Evolutionary conservation across 2,113 vertebrate species (phyloP).

Genomic region (Elaphurus davidianus): DNA sequence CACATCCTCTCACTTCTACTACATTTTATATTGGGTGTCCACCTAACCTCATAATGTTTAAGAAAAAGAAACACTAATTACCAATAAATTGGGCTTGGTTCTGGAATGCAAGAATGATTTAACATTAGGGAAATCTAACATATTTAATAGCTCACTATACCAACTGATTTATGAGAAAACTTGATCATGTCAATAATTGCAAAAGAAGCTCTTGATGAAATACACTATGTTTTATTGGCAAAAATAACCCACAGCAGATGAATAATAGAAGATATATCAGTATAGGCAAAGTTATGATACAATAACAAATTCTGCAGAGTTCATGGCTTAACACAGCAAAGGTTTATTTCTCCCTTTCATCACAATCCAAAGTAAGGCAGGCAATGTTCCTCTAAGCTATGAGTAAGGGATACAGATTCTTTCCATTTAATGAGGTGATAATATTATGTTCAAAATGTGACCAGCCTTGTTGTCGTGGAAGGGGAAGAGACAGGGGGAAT

Average conservation of each 20-base stretch:
- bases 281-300: neutral
- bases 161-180: neutral
- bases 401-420: neutral
- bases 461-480: neutral
- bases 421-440: neutral
- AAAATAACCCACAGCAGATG: conserved; percentile 1
- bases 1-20: neutral
- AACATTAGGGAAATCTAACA: neutral
- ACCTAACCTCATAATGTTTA: neutral
- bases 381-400: neutral
- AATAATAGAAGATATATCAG: neutral
- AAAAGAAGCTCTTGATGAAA: conserved; percentile 9
- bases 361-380: neutral
- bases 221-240: neutral
- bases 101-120: neutral
- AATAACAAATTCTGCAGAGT: neutral
- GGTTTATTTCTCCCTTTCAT: neutral
- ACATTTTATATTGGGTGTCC: neutral
- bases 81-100: neutral
- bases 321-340: neutral
- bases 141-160: neutral
- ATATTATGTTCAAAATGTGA: neutral
- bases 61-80: neutral
- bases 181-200: neutral
- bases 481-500: neutral